A percentile compares a stretch with the other conserved stretches of the same genome.
phyloP scores from a whole-genome alignment of 2,113 vertebrate species.

The Sisor rabdophorus region DNA sequence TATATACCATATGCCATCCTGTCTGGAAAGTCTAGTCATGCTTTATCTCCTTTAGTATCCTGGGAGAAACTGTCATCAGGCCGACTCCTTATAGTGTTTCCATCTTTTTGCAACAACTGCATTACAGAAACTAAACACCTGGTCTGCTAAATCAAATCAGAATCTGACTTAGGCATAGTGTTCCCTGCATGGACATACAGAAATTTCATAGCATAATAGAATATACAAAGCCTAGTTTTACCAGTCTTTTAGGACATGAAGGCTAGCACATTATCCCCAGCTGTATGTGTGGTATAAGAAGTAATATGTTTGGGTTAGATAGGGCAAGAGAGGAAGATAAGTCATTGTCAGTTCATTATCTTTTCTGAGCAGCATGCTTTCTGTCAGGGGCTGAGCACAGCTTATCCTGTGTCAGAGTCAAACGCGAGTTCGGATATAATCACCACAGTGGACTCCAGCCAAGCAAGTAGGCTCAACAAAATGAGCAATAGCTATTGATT shows the following conservation, averaged over 20 bases:
- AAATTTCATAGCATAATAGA: not conserved
- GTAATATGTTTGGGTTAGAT: conserved; percentile 39
- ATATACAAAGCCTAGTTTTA: conserved; percentile 11
- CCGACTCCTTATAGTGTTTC: conserved; percentile 27
- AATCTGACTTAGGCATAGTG: conserved; percentile 15
- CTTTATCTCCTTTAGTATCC: conserved; percentile 48
- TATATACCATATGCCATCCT: conserved; percentile 37
- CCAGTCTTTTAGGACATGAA: conserved; percentile 3
- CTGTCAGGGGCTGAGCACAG: conserved; percentile 41
- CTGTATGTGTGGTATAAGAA: conserved; percentile 43
- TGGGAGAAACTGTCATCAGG: conserved; percentile 25
- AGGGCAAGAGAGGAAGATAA: conserved; percentile 27
- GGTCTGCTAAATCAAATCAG: conserved; percentile 42
- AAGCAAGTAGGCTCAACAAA: conserved; percentile 34
- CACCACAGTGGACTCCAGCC: conserved; percentile 3
- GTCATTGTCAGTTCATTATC: conserved; percentile 50
- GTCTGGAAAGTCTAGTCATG: conserved; percentile 53
- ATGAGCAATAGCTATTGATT: conserved; percentile 53
- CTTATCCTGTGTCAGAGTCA: conserved; percentile 42
- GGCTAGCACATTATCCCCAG: conserved; percentile 6
- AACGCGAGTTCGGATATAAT: conserved; percentile 39
- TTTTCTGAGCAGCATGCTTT: conserved; percentile 38
- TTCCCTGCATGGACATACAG: conserved; percentile 22
- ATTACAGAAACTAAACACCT: conserved; percentile 26
- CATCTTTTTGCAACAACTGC: not conserved